Evolutionary conservation across 2,113 vertebrate species (phyloP), one percentile per base, ranked within the genome.

Genomic region (Sceloporus tristichus): DNA sequence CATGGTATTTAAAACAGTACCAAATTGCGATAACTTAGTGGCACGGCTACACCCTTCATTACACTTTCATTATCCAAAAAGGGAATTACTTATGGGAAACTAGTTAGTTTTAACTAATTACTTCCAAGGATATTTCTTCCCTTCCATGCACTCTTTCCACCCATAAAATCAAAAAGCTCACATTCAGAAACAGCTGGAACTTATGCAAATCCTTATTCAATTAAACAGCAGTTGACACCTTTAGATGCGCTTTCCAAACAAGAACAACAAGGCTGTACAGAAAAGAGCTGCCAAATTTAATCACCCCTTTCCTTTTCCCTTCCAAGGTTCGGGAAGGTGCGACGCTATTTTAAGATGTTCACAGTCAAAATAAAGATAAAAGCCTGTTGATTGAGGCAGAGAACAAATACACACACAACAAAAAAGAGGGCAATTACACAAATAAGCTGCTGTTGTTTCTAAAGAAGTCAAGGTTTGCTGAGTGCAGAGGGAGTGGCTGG

Each of bases 161-260:
- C 23, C 66, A 68, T 27, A 9, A 29, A 71, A 71, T 9, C 11
- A 71, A 71, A 71, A 10, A 71, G 68, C 25, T 81, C 86, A 74
- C 82, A 0, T 53, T 92, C 66, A 82, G 88, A 73, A 93, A 88
- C 93, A 94, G 87, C 93, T 94, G 94, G 91, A 94, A 93, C n/a
- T 88, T 71, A 1, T 9, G 82, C 73, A 81, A 88, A 84, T 68
- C 25, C 86, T 93, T 92, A 89, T 86, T 90, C 90, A 89, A 90
- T 92, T 87, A 80, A 94, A 84, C 2, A 91, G 16, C 38, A 84
- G 53, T 40, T 93, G 89, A 91, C 91, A 91, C 91, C 40, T 93
- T 94, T 27, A 89, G 90, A 91, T 0, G 1, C 2, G 2, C 65
- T 86, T 91, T 88, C 62, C 88, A 85, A 83, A 86, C 9, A 34